Evolutionary conservation across 2,113 vertebrate genomes (phyloP), one percentile per base, ranked within the genome.

Genomic region (Chionodraco myersi): DNA sequence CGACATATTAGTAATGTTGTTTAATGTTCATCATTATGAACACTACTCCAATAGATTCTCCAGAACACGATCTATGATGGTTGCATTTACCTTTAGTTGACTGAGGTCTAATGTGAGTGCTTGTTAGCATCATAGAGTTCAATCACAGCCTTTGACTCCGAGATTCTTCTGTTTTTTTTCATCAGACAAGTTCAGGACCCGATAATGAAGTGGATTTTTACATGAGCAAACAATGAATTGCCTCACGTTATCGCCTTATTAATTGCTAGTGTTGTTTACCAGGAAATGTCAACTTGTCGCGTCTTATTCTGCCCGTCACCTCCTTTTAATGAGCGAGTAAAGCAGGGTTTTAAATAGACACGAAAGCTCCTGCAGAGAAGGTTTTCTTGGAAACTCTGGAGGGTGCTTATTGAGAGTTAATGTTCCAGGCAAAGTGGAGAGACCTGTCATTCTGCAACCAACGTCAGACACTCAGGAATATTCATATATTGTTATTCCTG

Each of bases 261-360:
- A 78, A 81, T 87, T 77, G n/a, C 47, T 45, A 10, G 61, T 52
- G 62, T 53, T 64, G 18, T 80, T 49, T 49, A n/a, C 68, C 59
- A 78, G 77, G 6, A 82, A 83, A 87, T 88, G 80, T 84, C 86
- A 87, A 57, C 76, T 67, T 41, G 6, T 1, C 16, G 53, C 45
- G 26, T 49, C 34, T 52, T n/a, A 51, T 82, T 71, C 75, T 75
- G 66, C 60, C 47, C 41, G 63, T 73, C 77, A 68, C 47, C 48
- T 86, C 68, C 36, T 81, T 78, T 89, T 41, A 89, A 88, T 84
- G 71, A 89, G 58, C 30, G 45, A 72, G 51, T 47, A 65, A 70
- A 65, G 47, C 15, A 77, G 53, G 51, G 44, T 67, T 83, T 68
- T 72, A 75, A 89, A 84, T 72, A 57, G 69, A 83, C 67, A 63